Base-by-base conservation (phyloP, 2,797 vertebrate genomes). In the Leuciscus waleckii region DNA sequence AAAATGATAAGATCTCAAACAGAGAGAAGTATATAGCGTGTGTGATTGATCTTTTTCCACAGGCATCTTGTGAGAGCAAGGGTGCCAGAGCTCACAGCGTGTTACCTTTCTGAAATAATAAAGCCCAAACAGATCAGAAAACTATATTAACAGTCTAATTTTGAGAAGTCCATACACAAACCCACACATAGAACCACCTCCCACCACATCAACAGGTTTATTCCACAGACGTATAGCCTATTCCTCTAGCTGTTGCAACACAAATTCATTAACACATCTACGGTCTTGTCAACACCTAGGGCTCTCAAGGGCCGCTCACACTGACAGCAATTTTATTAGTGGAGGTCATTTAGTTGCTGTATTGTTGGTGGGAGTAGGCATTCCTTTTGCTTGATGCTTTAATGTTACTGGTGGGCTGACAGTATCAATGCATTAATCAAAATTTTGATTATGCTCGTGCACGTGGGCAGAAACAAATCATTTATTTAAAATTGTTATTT, bases 231-330 rank as follows among this genome's bases (percentile, higher is more conserved):
- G 71, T 49, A 29, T 1, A 49, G 46, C 4, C 46, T 21, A 89
- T 68, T 80, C 84, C 58, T 75, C 17, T 86, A n/a, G 84, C 81
- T 39, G 32, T 61, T n/a, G 82, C 61, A 85, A 29, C 32, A 79
- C 46, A 79, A 87, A 74, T 21, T 71, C 77, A 88, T 91, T 87
- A 88, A 82, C 35, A 82, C 74, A 4, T 88, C 81, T 81, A 65
- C 1, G 2, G 41, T 75, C 29, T 17, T 79, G 82, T 87, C 85
- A 86, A 69, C 71, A 26, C 39, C 73, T 74, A 43, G 19, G 82
- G 51, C 43, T 2, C n/a, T 3, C 56, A 81, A 14, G 35, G 29
- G 81, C 54, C 11, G 0, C 68, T 69, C 65, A 26, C 67, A 54
- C 49, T 76, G 32, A 82, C 68, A 71, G 61, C 11, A 26, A 10